A percentile compares a stretch with the other conserved stretches of the same genome.
phyloP scores from a whole-genome alignment of 2,888 invertebrate genomes.

The Drosophila nr. perissopoda region DNA sequence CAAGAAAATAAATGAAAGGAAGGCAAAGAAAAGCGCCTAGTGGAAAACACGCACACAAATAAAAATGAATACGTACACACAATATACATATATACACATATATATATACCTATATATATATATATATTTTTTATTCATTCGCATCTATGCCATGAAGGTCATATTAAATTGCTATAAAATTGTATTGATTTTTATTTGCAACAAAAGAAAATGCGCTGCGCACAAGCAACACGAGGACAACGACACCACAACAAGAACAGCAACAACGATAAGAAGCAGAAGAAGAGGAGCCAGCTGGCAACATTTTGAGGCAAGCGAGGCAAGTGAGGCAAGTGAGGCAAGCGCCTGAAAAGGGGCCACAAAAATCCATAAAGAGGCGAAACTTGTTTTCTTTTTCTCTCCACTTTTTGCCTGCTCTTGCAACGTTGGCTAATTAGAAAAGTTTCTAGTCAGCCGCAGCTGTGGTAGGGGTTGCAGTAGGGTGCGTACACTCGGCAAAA shows the following conservation, averaged over 20 bases:
- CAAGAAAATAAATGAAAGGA: conserved; percentile 27
- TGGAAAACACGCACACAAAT: conserved; percentile 32
- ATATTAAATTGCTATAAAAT: conserved; percentile 84
- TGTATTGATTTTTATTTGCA: conserved; percentile 82
- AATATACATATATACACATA: conserved; percentile 30
- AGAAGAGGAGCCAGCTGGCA: conserved; percentile 50
- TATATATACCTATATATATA: conserved; percentile 16
- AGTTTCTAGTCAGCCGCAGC: conserved; percentile 50
- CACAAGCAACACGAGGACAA: conserved; percentile 80
- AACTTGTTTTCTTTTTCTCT: conserved; percentile 38
- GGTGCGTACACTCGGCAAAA: background rate
- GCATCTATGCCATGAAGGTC: conserved; percentile 82
- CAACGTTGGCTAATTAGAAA: conserved; percentile 82
- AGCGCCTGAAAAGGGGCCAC: conserved; percentile 44
- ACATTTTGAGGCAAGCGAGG: conserved; percentile 13
- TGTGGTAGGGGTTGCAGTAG: background rate
- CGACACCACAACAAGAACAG: conserved; percentile 65
- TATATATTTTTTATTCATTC: conserved; percentile 24
- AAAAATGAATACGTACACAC: background rate
- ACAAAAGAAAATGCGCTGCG: conserved; percentile 77
- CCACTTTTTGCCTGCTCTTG: conserved; percentile 19
- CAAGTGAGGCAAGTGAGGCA: conserved; percentile 8
- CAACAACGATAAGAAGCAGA: conserved; percentile 12
- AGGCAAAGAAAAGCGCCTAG: conserved; percentile 34
- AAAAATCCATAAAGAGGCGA: conserved; percentile 79